Conservation (phyloP, 2,797 vertebrate species). For the Acomys russatus region DNA sequence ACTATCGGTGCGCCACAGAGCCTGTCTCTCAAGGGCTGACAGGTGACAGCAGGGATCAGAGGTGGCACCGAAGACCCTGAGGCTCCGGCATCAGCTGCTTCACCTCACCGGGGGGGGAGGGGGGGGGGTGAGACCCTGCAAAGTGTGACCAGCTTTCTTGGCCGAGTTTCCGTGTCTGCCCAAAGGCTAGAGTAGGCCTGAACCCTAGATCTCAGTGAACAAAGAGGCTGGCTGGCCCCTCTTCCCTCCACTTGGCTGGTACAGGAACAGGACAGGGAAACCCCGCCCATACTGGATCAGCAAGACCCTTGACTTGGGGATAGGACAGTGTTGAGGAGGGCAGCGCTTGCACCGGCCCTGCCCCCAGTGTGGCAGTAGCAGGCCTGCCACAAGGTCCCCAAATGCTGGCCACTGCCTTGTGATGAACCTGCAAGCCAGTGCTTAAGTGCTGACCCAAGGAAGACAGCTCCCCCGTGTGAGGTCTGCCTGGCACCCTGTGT, state of each 20-base stretch:
- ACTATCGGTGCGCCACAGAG: rapidly evolving
- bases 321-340: background rate
- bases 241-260: no score
- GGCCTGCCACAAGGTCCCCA: background rate
- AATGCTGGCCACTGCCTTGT: background rate
- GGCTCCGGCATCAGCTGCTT: background rate
- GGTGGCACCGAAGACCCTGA: background rate
- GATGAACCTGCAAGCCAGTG: background rate
- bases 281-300: rapidly evolving
- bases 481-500: rapidly evolving
- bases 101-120: background rate
- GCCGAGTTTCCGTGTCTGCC: background rate
- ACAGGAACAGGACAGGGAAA: background rate
- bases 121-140: background rate
- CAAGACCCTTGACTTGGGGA: background rate
- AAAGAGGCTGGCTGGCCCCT: no score
- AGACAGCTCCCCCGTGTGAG: rapidly evolving
- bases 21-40: rapidly evolving
- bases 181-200: background rate
- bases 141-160: rapidly evolving
- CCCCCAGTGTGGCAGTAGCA: rapidly evolving
- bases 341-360: background rate
- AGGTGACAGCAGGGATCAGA: rapidly evolving
- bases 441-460: background rate
- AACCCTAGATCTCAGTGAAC: no score